phyloP scores from a whole-genome alignment of 2,113 vertebrate species.

The Aegotheles bennettii region DNA sequence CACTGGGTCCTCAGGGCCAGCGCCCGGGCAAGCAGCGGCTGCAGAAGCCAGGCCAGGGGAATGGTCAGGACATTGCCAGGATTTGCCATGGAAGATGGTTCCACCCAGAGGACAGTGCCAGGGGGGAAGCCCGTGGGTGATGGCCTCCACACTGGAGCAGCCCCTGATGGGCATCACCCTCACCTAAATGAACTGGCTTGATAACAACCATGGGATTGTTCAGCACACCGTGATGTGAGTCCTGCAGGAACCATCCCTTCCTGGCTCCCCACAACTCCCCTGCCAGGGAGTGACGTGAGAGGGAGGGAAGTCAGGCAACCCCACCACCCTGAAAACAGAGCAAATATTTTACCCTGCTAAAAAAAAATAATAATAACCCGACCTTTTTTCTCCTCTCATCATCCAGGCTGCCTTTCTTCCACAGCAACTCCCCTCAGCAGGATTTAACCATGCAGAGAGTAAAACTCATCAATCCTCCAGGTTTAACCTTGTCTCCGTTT shows the following conservation, averaged over 20 bases:
- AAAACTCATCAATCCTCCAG: conserved; percentile 71
- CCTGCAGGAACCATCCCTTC: too few species aligned
- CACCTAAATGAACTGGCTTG: too few species aligned
- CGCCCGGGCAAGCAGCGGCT: background rate
- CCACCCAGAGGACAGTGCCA: too few species aligned
- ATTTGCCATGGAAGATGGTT: too few species aligned
- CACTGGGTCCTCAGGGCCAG: rapidly evolving
- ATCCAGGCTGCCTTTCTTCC: background rate
- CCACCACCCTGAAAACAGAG: background rate
- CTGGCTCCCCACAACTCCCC: too few species aligned
- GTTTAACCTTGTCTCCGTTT: conserved; percentile 72
- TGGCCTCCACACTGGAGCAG: too few species aligned
- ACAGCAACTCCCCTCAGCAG: background rate
- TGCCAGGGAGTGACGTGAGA: rapidly evolving
- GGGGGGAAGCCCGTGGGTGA: too few species aligned
- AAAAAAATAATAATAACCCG: background rate
- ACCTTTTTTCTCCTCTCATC: background rate
- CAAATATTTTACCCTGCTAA: background rate
- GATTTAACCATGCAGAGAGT: conserved; percentile 49
- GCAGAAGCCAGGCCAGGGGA: background rate
- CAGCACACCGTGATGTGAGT: too few species aligned
- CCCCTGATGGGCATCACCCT: too few species aligned
- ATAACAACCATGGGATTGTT: too few species aligned
- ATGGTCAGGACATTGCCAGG: too few species aligned
- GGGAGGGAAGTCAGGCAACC: background rate